Conservation (phyloP, 2,797 vertebrate genomes). For the Sebastes trivittatus region DNA sequence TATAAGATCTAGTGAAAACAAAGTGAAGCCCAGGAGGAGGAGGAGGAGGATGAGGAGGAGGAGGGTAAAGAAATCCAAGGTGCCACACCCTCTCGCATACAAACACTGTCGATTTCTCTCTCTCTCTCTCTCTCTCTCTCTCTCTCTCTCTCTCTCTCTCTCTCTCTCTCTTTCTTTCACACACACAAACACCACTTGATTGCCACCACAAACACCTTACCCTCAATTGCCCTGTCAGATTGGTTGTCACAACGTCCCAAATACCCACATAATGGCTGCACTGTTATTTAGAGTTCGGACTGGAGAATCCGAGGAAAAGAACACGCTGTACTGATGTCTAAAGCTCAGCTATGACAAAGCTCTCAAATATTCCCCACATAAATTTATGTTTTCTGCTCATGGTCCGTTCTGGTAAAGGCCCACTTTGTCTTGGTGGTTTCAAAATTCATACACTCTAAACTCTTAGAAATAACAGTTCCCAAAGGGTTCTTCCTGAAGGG, state of each 20-base stretch:
- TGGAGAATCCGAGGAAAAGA: slow-evolving; percentile 49
- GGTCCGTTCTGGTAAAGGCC: slow-evolving; percentile 24
- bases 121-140: not conserved
- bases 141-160: not conserved
- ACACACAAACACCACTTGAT: slow-evolving; percentile 5
- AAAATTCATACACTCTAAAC: not conserved
- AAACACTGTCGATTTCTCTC: slow-evolving; percentile 19
- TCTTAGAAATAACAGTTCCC: not conserved
- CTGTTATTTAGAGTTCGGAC: slow-evolving; percentile 52
- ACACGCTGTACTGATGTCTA: slow-evolving; percentile 47
- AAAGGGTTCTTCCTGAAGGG: not conserved
- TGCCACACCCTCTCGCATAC: slow-evolving; percentile 53
- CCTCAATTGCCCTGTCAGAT: slow-evolving; percentile 37
- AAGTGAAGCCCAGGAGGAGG: not conserved
- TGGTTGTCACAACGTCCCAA: slow-evolving; percentile 30
- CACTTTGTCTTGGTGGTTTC: slow-evolving; percentile 45
- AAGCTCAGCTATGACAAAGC: slow-evolving; percentile 50
- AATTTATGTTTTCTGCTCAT: slow-evolving; percentile 19
- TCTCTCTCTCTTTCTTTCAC: slow-evolving; percentile 8
- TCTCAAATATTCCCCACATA: slow-evolving; percentile 40
- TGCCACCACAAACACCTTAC: slow-evolving; percentile 58
- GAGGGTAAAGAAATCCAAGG: not conserved
- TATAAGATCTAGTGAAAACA: slow-evolving; percentile 10
- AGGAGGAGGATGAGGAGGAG: not conserved
- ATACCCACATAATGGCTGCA: slow-evolving; percentile 43